Evolutionary conservation across 2,888 invertebrate genomes (phyloP).

Genomic region (Spilarctia lutea): DNA sequence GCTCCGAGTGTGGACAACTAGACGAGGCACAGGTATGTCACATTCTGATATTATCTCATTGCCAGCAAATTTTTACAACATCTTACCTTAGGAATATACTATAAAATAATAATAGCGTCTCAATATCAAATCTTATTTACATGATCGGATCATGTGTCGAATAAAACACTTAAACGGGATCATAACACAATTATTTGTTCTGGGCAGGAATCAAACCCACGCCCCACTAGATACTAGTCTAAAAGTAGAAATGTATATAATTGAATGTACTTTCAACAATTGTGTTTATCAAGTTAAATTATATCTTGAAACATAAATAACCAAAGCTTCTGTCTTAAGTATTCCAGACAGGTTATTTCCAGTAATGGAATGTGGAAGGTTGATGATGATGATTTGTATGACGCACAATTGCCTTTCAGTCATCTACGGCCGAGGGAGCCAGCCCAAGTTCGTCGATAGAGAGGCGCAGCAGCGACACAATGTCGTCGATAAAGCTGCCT

Average conservation of each 20-base stretch:
- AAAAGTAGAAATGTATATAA: no score
- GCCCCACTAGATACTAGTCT: background rate
- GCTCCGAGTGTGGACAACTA: constrained; percentile 72
- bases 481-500: constrained; percentile 87
- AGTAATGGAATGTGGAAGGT: no score
- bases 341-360: no score
- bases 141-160: no score
- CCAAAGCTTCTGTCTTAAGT: no score
- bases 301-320: no score
- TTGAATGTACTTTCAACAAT: no score
- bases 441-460: constrained; percentile 63
- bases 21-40: constrained; percentile 76
- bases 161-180: background rate
- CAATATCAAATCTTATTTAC: no score
- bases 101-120: background rate
- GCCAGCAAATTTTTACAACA: background rate
- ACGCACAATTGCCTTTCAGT: constrained; percentile 52
- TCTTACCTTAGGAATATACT: background rate
- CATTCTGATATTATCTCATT: background rate
- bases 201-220: no score
- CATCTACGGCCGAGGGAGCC: constrained; percentile 72
- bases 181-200: background rate
- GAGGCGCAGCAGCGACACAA: constrained; percentile 59
- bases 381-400: background rate
- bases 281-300: background rate